These are phyloP conservation scores for Notospermus geniculatus DNA, from an alignment of 1,140 invertebrate species.

Conservation along the genomic window DNA sequence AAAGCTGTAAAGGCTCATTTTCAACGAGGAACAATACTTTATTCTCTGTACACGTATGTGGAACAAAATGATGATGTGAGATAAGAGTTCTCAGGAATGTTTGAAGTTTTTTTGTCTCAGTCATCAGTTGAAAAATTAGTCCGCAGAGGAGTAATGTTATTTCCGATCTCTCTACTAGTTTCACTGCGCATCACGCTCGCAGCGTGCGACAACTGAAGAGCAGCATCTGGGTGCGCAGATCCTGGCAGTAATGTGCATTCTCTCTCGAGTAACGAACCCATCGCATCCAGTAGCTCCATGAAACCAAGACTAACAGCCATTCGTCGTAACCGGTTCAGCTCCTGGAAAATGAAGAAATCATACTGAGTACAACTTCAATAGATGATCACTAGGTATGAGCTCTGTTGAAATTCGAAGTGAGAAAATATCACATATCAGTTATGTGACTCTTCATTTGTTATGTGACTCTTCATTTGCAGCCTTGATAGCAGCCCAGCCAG, in stretches of 20 bases:
- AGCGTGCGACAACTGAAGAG: slow-evolving; percentile 85
- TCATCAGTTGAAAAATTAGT: slow-evolving; percentile 62
- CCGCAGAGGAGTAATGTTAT: slow-evolving; percentile 65
- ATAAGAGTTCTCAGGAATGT: no score
- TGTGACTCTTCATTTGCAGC: no score
- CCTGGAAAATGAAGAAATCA: slow-evolving; percentile 61
- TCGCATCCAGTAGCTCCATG: slow-evolving; percentile 57
- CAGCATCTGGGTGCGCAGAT: slow-evolving; percentile 79
- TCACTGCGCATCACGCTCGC: slow-evolving; percentile 66
- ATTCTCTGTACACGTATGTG: no score
- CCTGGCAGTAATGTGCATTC: slow-evolving; percentile 80
- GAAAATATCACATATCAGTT: no score
- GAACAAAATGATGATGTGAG: no score
- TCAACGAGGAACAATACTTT: no score
- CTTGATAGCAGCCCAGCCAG: no score
- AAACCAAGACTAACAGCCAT: slow-evolving; percentile 89
- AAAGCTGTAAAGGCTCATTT: no score
- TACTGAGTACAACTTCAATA: slow-evolving; percentile 8
- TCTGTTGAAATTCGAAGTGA: no score
- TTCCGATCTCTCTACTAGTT: slow-evolving; percentile 63
- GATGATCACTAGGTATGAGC: slow-evolving; percentile 6
- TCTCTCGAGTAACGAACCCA: slow-evolving; percentile 75
- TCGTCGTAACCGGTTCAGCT: slow-evolving; percentile 83
- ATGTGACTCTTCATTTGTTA: no score
- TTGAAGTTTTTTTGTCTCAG: slow-evolving; percentile 12